phyloP scores from a whole-genome alignment of 1,140 invertebrate species.

The Eurytemora carolleeae region DNA sequence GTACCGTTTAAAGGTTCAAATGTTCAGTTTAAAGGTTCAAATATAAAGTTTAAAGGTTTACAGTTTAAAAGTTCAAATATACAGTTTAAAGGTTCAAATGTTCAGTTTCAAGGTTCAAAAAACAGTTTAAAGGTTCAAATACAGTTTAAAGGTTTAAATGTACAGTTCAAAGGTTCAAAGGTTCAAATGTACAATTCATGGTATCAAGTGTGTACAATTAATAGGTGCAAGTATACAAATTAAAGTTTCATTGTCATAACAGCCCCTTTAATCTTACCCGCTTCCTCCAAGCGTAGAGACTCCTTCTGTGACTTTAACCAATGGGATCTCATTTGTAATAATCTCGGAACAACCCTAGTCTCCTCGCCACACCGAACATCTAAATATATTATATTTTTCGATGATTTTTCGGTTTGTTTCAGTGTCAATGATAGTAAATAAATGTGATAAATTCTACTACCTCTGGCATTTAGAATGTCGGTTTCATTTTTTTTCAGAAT shows the following conservation, averaged over 20 bases:
- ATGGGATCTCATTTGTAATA: slow-evolving; percentile 66
- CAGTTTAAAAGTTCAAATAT: neutral
- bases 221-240: neutral
- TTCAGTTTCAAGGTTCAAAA: neutral
- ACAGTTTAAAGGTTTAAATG: neutral
- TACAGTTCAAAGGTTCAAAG: neutral
- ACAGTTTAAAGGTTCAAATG: neutral
- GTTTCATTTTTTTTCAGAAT: no score
- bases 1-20: slow-evolving; percentile 15
- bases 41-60: neutral
- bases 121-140: neutral
- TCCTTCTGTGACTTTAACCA: slow-evolving; percentile 85
- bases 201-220: neutral
- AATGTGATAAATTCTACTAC: neutral
- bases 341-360: slow-evolving; percentile 82
- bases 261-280: slow-evolving; percentile 29
- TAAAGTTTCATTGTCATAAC: neutral
- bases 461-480: no score
- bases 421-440: neutral
- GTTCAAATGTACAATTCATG: neutral
- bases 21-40: neutral
- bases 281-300: slow-evolving; percentile 64
- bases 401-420: no score
- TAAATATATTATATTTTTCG: no score
- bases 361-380: slow-evolving; percentile 87